Base-by-base conservation (phyloP, 2,113 vertebrate genomes). In the Lota lota region DNA sequence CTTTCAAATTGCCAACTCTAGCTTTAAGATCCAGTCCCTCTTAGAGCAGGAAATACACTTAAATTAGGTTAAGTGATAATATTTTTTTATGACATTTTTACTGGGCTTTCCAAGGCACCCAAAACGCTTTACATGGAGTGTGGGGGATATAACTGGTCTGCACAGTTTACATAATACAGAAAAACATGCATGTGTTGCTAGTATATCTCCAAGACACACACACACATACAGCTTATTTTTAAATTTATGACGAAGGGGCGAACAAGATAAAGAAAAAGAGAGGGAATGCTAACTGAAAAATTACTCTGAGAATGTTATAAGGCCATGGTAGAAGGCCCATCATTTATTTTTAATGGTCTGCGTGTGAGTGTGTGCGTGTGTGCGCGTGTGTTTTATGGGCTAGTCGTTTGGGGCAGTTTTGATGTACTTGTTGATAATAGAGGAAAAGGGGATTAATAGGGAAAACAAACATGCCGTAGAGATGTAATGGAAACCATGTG, bases 401-500 rank as follows among this genome's bases (percentile, higher is more conserved):
- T 68, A 79, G 74, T 72, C 59, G 81, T 89, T 89, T 85, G 70
- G 80, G 85, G 83, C 81, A 62, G 73, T 88, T 90, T 79, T 75
- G 86, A 88, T 87, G 70, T 66, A 77, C 77, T 70, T 83, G 78
- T 79, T 84, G 83, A 90, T 88, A 90, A 90, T 78, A 69, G 79
- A 79, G 79, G 82, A 83, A 82, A 12, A 78, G 76, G 66, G 76
- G 79, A 80, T 88, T 92, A 90, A 89, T 83, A 85, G 83, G 83
- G 82, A 89, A 91, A 89, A 89, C 82, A 90, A 90, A 91, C 89
- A 85, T 85, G 83, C 78, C 78, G 73, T 60, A 6, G 71, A 73
- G 70, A 67, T 72, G 64, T 89, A 90, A 92, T 84, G 81, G 88
- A 87, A 78, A 82, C 81, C 88, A 90, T 85, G 85, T 90, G 88